Conservation (phyloP, 2,113 vertebrate genomes). For the Dromas ardeola region DNA sequence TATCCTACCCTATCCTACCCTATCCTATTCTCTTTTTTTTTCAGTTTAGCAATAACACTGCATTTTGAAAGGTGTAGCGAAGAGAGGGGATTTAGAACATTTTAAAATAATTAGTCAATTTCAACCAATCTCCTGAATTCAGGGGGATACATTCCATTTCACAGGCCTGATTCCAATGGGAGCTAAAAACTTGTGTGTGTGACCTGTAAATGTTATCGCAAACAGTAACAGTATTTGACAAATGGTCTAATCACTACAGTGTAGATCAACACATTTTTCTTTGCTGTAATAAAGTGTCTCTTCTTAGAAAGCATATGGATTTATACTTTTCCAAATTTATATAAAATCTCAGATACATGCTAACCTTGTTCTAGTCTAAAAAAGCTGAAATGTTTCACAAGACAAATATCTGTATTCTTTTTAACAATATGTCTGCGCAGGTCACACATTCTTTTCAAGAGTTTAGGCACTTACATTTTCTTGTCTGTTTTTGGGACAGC, state of each 20-base stretch:
- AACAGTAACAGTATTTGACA: conserved; percentile 65
- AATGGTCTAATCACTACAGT: conserved; percentile 68
- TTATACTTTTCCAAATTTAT: conserved; percentile 59
- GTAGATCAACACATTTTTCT: conserved; percentile 76
- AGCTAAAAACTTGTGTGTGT: conserved; percentile 43
- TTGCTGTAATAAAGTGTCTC: conserved; percentile 69
- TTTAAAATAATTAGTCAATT: conserved; percentile 29
- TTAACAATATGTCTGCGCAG: neutral
- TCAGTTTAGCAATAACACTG: neutral
- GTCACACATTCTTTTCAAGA: conserved; percentile 34
- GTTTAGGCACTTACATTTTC: conserved; percentile 33
- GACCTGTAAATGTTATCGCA: conserved; percentile 66
- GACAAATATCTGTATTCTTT: conserved; percentile 5
- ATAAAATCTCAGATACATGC: neutral
- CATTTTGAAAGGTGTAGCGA: neutral
- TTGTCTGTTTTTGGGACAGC: conserved; percentile 27
- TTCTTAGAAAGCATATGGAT: conserved; percentile 66
- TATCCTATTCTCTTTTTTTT: neutral
- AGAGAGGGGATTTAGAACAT: neutral
- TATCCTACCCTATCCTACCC: neutral
- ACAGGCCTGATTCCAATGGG: neutral
- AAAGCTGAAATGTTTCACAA: conserved; percentile 28
- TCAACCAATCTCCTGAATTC: conserved; percentile 28
- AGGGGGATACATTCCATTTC: conserved; percentile 11
- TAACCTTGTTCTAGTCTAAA: conserved; percentile 33